Percentiles rank a stretch among this genome's conserved stretches.
Evolutionary conservation across 1,140 invertebrate species (phyloP).

Genomic region (Ceratosolen fusciceps): DNA sequence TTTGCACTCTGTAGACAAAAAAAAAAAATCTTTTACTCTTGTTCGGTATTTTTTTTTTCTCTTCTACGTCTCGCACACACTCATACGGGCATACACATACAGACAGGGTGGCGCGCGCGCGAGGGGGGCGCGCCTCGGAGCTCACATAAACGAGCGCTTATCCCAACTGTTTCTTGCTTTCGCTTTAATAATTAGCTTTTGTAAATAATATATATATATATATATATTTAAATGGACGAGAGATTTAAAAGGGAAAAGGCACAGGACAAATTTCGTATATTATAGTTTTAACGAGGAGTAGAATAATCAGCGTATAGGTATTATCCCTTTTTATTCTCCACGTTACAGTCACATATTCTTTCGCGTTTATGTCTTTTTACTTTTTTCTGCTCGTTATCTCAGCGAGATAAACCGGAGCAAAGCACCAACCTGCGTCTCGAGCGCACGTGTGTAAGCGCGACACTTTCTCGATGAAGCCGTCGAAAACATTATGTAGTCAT

Average conservation of each 20-base stretch:
- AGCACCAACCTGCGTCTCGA: conserved; percentile 24
- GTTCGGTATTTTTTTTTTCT: conserved; percentile 10
- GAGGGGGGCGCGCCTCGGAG: conserved; percentile 10
- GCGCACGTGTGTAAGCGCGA: conserved; percentile 14
- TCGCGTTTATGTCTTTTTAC: conserved; percentile 18
- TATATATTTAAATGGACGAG: conserved; percentile 30
- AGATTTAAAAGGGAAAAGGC: conserved; percentile 61
- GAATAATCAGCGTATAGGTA: conserved; percentile 3
- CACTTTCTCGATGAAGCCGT: not conserved
- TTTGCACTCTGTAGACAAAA: conserved; percentile 23
- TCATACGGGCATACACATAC: conserved; percentile 10
- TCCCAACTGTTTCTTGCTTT: conserved; percentile 46
- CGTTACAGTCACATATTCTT: conserved; percentile 31
- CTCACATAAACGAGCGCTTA: conserved; percentile 29
- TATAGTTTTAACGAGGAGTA: not conserved
- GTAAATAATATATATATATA: conserved; percentile 39
- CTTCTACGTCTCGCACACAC: not conserved
- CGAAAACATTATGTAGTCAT: not conserved
- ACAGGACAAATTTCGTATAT: conserved; percentile 55
- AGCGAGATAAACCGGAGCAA: conserved; percentile 17
- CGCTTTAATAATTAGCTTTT: too few species aligned
- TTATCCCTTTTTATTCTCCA: conserved; percentile 44
- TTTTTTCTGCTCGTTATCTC: conserved; percentile 34
- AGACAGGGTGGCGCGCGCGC: too few species aligned
- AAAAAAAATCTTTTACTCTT: conserved; percentile 28